phyloP scores from a whole-genome alignment of 2,113 vertebrate species.

The Pristiophorus japonicus region DNA sequence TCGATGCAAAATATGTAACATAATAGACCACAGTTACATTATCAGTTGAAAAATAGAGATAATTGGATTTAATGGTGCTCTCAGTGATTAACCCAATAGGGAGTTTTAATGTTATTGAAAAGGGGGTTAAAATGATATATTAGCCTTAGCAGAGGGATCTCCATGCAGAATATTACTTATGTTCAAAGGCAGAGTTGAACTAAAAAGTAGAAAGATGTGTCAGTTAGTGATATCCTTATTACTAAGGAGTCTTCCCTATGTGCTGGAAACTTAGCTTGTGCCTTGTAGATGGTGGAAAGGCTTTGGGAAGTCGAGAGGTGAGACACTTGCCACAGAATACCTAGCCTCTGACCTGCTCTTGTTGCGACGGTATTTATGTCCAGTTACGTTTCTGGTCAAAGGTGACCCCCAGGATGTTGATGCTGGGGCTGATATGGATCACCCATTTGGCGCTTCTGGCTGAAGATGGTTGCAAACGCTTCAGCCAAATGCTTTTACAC shows the following conservation, averaged over 20 bases:
- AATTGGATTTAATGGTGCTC: neutral
- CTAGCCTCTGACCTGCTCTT: no score
- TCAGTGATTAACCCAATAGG: neutral
- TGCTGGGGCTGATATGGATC: no score
- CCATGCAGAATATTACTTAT: neutral
- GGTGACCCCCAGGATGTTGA: no score
- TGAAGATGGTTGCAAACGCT: no score
- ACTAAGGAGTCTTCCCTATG: neutral
- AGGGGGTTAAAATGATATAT: neutral
- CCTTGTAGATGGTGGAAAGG: no score
- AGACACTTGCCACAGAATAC: no score
- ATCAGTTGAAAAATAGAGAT: neutral
- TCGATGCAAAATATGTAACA: neutral
- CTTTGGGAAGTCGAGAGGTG: no score
- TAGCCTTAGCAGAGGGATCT: neutral
- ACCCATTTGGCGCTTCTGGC: no score
- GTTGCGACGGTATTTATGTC: no score
- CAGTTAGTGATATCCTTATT: neutral
- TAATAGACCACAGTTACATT: neutral
- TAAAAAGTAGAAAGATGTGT: neutral
- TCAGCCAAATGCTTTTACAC: no score
- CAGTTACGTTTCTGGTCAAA: no score
- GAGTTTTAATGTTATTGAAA: neutral
- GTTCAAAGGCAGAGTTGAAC: neutral
- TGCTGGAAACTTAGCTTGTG: neutral